phyloP scores from a whole-genome alignment of 2,888 invertebrate species.

The Oxystoma pomonae region DNA sequence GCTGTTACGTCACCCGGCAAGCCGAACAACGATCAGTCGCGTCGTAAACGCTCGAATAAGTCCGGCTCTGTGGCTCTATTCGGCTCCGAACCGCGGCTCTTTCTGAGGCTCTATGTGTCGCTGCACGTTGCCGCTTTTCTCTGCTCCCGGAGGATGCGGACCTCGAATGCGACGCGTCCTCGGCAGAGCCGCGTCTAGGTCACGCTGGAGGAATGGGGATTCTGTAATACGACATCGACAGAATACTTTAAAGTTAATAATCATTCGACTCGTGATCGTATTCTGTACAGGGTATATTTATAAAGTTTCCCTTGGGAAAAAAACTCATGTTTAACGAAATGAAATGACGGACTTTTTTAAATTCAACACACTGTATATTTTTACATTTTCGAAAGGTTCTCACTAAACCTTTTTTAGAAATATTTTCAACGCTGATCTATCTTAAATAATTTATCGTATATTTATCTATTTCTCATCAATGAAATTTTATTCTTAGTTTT shows the following conservation, averaged over 20 bases:
- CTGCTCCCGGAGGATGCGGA: constrained; percentile 2
- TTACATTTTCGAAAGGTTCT: too few species aligned
- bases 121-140: background rate
- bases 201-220: background rate
- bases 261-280: too few species aligned
- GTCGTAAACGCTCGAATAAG: background rate
- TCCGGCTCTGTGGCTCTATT: background rate
- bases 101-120: background rate
- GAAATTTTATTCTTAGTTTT: too few species aligned
- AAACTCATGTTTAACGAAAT: too few species aligned
- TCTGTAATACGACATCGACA: too few species aligned
- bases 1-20: background rate
- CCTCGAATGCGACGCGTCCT: background rate
- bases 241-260: too few species aligned
- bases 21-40: background rate
- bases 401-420: too few species aligned
- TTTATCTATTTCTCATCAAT: too few species aligned
- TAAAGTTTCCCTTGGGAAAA: background rate
- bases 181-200: background rate
- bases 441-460: too few species aligned
- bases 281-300: background rate
- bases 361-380: too few species aligned
- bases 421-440: too few species aligned
- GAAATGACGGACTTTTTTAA: too few species aligned
- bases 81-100: background rate